phyloP scores from a whole-genome alignment of 2,888 invertebrate genomes.

The Marasmarcha lunaedactyla region DNA sequence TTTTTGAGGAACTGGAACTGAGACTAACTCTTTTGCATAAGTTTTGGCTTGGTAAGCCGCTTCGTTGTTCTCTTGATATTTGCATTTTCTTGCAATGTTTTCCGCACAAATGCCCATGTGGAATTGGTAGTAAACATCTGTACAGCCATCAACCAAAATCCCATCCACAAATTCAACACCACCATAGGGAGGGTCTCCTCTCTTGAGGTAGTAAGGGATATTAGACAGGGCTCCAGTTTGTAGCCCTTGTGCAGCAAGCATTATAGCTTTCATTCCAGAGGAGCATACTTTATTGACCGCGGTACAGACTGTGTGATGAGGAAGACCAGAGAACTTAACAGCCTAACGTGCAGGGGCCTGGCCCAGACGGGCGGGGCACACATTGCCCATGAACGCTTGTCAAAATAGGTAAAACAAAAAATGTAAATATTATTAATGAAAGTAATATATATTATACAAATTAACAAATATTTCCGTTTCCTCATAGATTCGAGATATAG shows the following conservation, averaged over 20 bases:
- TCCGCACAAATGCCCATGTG: conserved; percentile 99
- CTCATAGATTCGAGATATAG: no score
- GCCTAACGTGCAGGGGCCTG: conserved; percentile 98
- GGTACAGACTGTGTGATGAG: conserved; percentile 90
- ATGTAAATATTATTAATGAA: no score
- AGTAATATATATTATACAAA: no score
- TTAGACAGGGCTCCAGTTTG: conserved; percentile 97
- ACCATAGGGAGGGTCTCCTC: conserved; percentile 93
- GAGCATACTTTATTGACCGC: conserved; percentile 98
- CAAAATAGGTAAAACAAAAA: conserved; percentile 23
- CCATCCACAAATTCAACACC: conserved; percentile 89
- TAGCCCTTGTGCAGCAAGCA: conserved; percentile 92
- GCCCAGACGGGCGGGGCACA: conserved; percentile 84
- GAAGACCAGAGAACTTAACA: conserved; percentile 91
- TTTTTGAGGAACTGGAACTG: conserved; percentile 85
- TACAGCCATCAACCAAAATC: conserved; percentile 95
- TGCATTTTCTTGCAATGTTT: conserved; percentile 91
- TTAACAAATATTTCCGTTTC: no score
- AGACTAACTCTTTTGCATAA: conserved; percentile 86
- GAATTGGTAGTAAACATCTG: conserved; percentile 96
- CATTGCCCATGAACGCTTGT: conserved; percentile 79
- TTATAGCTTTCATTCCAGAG: conserved; percentile 97
- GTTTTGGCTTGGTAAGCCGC: conserved; percentile 82
- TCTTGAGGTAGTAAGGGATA: conserved; percentile 93
- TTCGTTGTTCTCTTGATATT: conserved; percentile 87